Base-by-base conservation (phyloP, 2,797 vertebrate genomes). In the Vespertilio murinus region DNA sequence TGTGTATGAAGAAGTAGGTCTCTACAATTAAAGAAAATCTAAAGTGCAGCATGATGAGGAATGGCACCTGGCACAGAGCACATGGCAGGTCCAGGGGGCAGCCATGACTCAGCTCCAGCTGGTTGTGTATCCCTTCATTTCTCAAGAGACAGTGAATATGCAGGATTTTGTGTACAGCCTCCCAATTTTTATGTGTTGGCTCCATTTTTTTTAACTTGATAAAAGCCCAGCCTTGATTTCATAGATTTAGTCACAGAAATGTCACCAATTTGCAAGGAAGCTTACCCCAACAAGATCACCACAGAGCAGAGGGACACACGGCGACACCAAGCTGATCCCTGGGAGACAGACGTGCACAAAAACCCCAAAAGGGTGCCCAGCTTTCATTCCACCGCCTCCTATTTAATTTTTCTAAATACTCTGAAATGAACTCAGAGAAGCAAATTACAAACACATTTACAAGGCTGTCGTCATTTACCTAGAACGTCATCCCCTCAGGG, bases 381-480 rank as follows among this genome's bases (percentile, higher is more conserved):
- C n/a, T 70, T 88, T 92, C 33, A 5, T 65, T 38, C 40, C 18
- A 18, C 10, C 18, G 6, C 17, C 67, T 78, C 87, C 42, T 28
- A 2, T 6, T 83, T 75, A 59, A 80, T 83, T 56, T 88, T 59
- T 89, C n/a, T 75, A 64, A 93, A 74, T 28, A 64, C 11, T 9
- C 70, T 49, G 40, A 64, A 78, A n/a, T 79, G 75, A 88, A 93
- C 88, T 69, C 35, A 84, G 67, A 88, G 81, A 88, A 88, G 81
- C 25, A 38, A 18, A 22, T 65, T 79, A 45, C 42, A 77, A 54
- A 84, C 13, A 16, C 40, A 40, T 91, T 81, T 73, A 8, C 52
- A 35, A 61, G 33, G 22, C 61, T 42, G 38, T 71, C 47, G 1
- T 67, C 79, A 59, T 79, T 87, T 45, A 61, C 6, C 5, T 70